phyloP scores from a whole-genome alignment of 2,113 vertebrate genomes.

The Serinus canaria region DNA sequence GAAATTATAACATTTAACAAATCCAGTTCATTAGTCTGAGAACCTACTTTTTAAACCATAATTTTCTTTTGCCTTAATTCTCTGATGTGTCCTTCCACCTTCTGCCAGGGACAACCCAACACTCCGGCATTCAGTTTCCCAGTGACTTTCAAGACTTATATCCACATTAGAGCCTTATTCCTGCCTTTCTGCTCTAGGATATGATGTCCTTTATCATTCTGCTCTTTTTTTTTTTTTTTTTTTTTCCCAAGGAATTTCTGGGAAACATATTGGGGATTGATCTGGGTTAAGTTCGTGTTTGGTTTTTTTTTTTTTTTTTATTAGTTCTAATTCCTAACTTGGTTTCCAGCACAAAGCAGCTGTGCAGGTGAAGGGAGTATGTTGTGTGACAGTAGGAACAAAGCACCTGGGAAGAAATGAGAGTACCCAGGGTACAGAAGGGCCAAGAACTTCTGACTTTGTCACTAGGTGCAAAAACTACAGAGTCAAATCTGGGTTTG shows the following conservation, averaged over 20 bases:
- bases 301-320: neutral
- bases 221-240: neutral
- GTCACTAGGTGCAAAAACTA: neutral
- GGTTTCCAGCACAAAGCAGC: neutral
- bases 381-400: fast-evolving
- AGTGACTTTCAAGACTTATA: neutral
- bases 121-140: neutral
- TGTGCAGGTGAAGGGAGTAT: neutral
- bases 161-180: neutral
- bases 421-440: neutral
- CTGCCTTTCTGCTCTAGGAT: neutral
- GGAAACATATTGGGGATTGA: neutral
- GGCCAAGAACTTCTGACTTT: neutral
- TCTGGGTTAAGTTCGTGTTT: neutral
- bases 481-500: neutral
- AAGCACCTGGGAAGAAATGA: neutral
- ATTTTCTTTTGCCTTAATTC: neutral
- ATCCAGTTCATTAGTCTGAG: neutral
- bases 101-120: neutral
- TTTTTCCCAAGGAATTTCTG: neutral
- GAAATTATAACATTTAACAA: neutral
- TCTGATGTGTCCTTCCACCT: neutral
- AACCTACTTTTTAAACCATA: neutral
- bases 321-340: neutral
- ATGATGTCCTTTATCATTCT: neutral